Base-by-base conservation (phyloP, 2,888 invertebrate genomes). In the Exocentrus adspersus region DNA sequence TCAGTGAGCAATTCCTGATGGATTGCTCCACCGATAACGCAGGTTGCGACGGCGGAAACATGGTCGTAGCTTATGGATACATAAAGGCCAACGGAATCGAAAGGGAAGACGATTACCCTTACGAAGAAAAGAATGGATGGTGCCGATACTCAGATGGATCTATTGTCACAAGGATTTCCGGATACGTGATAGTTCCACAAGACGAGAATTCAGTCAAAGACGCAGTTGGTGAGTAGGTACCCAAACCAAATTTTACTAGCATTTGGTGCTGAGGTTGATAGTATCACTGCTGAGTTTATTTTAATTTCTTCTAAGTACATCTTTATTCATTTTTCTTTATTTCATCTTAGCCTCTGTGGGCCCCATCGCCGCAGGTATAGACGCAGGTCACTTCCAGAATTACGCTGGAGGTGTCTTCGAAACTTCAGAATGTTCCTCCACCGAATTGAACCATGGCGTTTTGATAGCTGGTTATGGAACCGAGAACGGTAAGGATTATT, bases 331-430 rank as follows among this genome's bases (percentile, higher is more conserved):
- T 69, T 94, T 94, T 51, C 28, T 28, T 30, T 30, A n/a, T n/a
- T n/a, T 7, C 9, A n/a, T 2, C n/a, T 87, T 93, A 54, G 94
- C 94, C 60, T 90, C 90, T 0, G 82, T 91, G 67, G 95, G 95
- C 1, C 95, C 95, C n/a, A 86, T 95, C 30, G 87, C 93, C 12
- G 90, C 94, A 56, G 94, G 93, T 75, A 94, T 95, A 78, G 94
- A 95, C 85, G 95, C 95, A 62, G 89, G 90, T 20, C 91, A 90
- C 71, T 94, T 95, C 89, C 93, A 94, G 83, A 89, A 92, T 79
- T 95, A 95, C 83, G 86, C 86, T 9, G 83, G 85, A 72, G 92
- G 92, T 45, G 88, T 95, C 60, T 95, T 94, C 84, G 87, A 86
- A 78, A 14, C 21, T 5, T 5, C n/a, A 3, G 37, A n/a, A 2